phyloP scores from a whole-genome alignment of 1,140 invertebrate genomes.

The Hyposmocoma kahamanoa region DNA sequence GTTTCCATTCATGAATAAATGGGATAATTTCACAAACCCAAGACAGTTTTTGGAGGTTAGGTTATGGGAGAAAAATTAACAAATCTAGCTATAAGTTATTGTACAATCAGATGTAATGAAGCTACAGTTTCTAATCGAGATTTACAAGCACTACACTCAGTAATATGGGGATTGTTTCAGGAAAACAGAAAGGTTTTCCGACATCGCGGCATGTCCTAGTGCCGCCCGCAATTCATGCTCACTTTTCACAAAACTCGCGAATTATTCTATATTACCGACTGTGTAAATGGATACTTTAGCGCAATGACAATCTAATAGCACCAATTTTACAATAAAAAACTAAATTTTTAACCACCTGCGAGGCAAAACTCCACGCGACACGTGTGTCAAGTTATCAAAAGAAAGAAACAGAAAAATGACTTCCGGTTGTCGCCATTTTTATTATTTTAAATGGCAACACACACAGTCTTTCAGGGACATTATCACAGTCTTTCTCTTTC shows the following conservation, averaged over 20 bases:
- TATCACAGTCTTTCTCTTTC: too few species aligned
- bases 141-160: not conserved
- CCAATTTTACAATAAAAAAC: slow-evolving; percentile 33
- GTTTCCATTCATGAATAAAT: too few species aligned
- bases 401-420: slow-evolving; percentile 56
- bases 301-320: slow-evolving; percentile 22
- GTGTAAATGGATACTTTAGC: slow-evolving; percentile 22
- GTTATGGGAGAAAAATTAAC: not conserved
- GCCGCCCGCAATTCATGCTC: slow-evolving; percentile 13
- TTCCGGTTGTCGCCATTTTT: slow-evolving; percentile 50
- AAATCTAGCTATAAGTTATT: not conserved
- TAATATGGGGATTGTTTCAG: not conserved
- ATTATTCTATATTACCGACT: slow-evolving; percentile 25
- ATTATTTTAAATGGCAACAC: slow-evolving; percentile 41
- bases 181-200: slow-evolving; percentile 13
- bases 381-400: slow-evolving; percentile 71
- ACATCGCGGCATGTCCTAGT: slow-evolving; percentile 28
- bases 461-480: not conserved
- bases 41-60: not conserved
- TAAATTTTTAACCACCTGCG: slow-evolving; percentile 63
- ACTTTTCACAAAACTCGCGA: slow-evolving; percentile 30
- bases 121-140: not conserved
- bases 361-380: slow-evolving; percentile 72
- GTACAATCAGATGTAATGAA: not conserved
- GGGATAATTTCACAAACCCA: too few species aligned